Evolutionary conservation across 2,888 invertebrate species (phyloP).

Genomic region (Xanthia togata): DNA sequence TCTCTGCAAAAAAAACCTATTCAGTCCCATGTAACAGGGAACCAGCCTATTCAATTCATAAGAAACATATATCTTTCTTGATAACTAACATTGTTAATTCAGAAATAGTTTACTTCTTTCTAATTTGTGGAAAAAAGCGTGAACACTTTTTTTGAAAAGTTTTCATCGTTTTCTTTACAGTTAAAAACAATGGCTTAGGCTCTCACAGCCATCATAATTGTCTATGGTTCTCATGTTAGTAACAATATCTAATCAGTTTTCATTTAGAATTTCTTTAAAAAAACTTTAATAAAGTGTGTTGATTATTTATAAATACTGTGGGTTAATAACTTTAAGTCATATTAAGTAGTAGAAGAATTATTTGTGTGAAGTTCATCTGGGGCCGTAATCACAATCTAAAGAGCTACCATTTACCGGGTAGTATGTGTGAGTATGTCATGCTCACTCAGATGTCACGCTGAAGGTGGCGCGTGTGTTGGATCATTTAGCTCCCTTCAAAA

Average conservation of each 20-base stretch:
- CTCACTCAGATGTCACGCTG: too few species aligned
- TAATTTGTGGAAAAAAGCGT: slow-evolving; percentile 33
- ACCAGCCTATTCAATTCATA: too few species aligned
- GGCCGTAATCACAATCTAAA: too few species aligned
- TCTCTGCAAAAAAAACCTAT: too few species aligned
- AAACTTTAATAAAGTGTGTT: background rate
- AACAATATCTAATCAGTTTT: slow-evolving; percentile 39
- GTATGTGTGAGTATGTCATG: too few species aligned
- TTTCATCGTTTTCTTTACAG: slow-evolving; percentile 45
- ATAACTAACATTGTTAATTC: slow-evolving; percentile 35
- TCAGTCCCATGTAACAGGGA: too few species aligned
- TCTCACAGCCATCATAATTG: slow-evolving; percentile 50
- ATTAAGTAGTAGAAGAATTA: background rate
- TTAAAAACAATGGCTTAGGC: slow-evolving; percentile 34
- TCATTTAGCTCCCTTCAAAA: too few species aligned
- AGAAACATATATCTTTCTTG: background rate
- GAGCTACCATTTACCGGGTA: too few species aligned
- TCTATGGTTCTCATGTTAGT: slow-evolving; percentile 39
- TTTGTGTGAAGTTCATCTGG: too few species aligned
- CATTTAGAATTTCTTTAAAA: slow-evolving; percentile 35
- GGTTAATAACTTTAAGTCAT: background rate
- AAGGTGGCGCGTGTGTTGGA: too few species aligned
- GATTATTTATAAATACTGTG: background rate
- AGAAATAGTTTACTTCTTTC: slow-evolving; percentile 34
- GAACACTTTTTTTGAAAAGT: slow-evolving; percentile 39